These are phyloP conservation scores for Lycia hirtaria DNA, from an alignment of 2,888 invertebrate genomes.

Conservation along the genomic window DNA sequence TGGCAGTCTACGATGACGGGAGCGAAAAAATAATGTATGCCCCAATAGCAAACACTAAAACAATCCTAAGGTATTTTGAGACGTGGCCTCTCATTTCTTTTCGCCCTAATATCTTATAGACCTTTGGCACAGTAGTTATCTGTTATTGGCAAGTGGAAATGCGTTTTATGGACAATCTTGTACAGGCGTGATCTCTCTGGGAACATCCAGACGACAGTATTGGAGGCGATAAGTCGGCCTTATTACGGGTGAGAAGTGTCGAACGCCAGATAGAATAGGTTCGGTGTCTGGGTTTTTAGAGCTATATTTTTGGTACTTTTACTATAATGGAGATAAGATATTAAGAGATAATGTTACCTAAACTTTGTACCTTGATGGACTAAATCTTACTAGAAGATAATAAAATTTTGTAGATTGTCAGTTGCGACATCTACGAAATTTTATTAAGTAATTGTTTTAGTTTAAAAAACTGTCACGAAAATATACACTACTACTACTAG, in stretches of 20 bases:
- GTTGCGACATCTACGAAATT: too few relatives aligned
- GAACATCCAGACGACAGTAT: conserved; percentile 47
- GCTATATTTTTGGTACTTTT: not conserved
- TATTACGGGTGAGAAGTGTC: conserved; percentile 3
- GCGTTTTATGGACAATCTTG: conserved; percentile 50
- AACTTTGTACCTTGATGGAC: not conserved
- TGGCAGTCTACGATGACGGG: too few relatives aligned
- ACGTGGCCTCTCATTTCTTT: not conserved
- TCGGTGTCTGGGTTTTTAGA: not conserved
- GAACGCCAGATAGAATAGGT: not conserved
- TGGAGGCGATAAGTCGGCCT: conserved; percentile 43
- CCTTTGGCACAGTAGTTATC: conserved; percentile 9
- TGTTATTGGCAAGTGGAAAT: conserved; percentile 27
- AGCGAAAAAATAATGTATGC: too few relatives aligned
- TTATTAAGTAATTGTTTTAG: too few relatives aligned
- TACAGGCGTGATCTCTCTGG: conserved; percentile 55
- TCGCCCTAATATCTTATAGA: not conserved
- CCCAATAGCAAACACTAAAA: too few relatives aligned
- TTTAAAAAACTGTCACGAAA: too few relatives aligned
- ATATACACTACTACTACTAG: too few relatives aligned
- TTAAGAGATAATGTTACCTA: not conserved
- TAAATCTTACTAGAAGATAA: not conserved
- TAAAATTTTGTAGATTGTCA: too few relatives aligned
- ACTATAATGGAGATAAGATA: not conserved
- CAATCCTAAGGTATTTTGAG: not conserved